Conservation (phyloP, 2,797 vertebrate genomes). For the Rhincodon typus region DNA sequence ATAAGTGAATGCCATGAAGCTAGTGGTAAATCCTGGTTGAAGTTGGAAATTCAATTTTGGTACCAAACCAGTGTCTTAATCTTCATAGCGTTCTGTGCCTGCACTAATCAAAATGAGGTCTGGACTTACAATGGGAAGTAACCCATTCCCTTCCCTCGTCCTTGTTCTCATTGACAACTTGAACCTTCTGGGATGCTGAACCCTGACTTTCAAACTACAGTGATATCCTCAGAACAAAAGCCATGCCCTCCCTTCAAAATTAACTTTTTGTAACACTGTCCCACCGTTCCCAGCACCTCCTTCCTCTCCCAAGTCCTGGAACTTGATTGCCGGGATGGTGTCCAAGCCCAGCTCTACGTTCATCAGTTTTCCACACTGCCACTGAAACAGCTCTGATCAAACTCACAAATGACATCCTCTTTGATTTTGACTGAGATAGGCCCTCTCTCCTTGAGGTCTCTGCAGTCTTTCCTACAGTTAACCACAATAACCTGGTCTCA, state of each 20-base stretch:
- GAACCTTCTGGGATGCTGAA: background rate
- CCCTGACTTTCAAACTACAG: background rate
- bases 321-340: background rate
- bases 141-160: background rate
- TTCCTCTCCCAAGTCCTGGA: background rate
- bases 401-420: background rate
- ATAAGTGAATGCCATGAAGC: background rate
- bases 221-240: background rate
- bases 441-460: background rate
- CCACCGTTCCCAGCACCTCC: background rate
- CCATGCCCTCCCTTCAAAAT: background rate
- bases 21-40: background rate
- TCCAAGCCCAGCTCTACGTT: background rate
- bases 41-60: background rate
- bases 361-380: background rate
- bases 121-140: background rate
- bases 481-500: background rate
- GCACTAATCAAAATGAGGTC: background rate
- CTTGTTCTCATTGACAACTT: background rate
- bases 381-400: background rate
- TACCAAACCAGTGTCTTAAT: background rate
- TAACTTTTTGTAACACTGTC: background rate
- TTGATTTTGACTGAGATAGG: background rate
- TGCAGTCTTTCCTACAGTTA: background rate
- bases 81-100: background rate